A percentile compares a stretch with the other conserved stretches of the same genome.
phyloP scores from a whole-genome alignment of 2,888 invertebrate species.

The Dryococelus australis region DNA sequence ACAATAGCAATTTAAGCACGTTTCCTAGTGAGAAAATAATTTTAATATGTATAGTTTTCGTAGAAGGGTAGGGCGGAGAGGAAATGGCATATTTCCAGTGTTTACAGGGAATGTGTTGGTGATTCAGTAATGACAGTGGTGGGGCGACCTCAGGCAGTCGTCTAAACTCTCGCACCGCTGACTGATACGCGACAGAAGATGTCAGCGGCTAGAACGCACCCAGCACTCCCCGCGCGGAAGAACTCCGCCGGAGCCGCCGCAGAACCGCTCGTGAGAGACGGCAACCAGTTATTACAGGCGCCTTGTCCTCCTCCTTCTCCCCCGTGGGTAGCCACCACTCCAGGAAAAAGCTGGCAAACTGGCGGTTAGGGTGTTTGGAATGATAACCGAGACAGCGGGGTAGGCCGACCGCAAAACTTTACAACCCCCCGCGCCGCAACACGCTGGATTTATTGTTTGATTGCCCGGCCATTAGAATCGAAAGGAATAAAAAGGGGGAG shows the following conservation, averaged over 20 bases:
- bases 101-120: too few relatives aligned
- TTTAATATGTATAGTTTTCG: too few relatives aligned
- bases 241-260: neutral
- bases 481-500: neutral
- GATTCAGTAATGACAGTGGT: neutral
- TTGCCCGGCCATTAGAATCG: neutral
- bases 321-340: neutral
- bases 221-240: too few relatives aligned
- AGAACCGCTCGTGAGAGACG: neutral
- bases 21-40: too few relatives aligned
- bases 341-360: conserved; percentile 4
- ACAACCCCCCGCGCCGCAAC: neutral
- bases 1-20: too few relatives aligned
- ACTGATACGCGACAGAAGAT: neutral
- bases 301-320: neutral
- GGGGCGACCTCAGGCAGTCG: neutral
- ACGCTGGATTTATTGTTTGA: neutral
- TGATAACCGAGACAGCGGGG: neutral
- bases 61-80: too few relatives aligned
- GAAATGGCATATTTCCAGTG: too few relatives aligned
- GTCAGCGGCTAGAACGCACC: neutral
- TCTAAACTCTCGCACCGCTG: neutral
- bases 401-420: neutral
- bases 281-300: conserved; percentile 8
- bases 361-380: conserved; percentile 16